Conservation (phyloP, 2,113 vertebrate species). For the Lethenteron camtschaticum region DNA sequence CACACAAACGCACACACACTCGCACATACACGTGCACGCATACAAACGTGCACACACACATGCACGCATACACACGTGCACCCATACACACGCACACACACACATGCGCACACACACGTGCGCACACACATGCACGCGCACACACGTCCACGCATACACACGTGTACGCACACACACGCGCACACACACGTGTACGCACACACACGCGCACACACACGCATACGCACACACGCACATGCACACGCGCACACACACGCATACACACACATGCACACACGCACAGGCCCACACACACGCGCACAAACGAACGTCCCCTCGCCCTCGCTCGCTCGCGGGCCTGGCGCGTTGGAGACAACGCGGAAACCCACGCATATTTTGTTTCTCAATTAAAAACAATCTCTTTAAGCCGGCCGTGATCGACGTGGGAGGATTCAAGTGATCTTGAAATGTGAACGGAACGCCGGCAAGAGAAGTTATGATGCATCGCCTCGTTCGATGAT, state of each 20-base stretch:
- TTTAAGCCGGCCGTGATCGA: too few relatives aligned
- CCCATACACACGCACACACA: background rate
- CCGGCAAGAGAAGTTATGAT: too few relatives aligned
- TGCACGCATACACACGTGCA: background rate
- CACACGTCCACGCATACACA: background rate
- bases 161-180: background rate
- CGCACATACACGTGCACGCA: background rate
- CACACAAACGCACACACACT: background rate
- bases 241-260: background rate
- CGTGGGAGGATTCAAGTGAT: too few relatives aligned
- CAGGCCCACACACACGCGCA: background rate
- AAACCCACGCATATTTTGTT: too few relatives aligned
- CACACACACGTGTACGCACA: background rate
- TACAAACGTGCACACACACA: background rate
- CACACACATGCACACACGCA: conserved; percentile 1
- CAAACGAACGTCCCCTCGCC: background rate
- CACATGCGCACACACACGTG: background rate
- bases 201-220: background rate
- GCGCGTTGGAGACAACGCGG: too few relatives aligned
- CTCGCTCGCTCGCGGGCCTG: too few relatives aligned
- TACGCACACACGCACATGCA: background rate
- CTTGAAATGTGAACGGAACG: too few relatives aligned
- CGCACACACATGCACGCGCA: background rate
- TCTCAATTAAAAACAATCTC: too few relatives aligned
- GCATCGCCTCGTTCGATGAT: too few relatives aligned